Percentiles rank a stretch among this genome's conserved stretches.
phyloP scores from a whole-genome alignment of 2,797 vertebrate genomes.

The Astyanax mexicanus region DNA sequence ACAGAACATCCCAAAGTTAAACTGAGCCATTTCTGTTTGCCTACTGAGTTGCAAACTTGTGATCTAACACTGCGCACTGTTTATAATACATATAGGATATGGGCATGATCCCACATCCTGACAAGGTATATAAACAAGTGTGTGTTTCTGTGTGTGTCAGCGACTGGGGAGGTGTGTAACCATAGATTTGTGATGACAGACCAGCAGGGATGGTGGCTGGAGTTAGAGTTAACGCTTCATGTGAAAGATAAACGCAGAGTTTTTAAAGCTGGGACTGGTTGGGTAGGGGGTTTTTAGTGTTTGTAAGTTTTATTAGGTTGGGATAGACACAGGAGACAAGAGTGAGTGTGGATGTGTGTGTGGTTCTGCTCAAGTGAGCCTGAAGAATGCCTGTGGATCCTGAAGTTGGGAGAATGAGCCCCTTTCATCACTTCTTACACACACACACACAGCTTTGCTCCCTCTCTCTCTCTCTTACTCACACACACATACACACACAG shows the following conservation, averaged over 20 bases:
- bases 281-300: neutral
- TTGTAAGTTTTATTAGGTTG: slow-evolving; percentile 58
- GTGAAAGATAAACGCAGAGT: slow-evolving; percentile 67
- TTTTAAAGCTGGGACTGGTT: neutral
- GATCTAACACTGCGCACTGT: too few species aligned
- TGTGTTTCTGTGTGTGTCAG: slow-evolving; percentile 23
- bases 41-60: too few species aligned
- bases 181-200: slow-evolving; percentile 72
- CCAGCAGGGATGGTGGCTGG: slow-evolving; percentile 42
- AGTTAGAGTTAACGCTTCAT: slow-evolving; percentile 67
- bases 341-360: slow-evolving; percentile 41
- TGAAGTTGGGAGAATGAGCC: slow-evolving; percentile 64
- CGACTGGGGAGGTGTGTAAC: slow-evolving; percentile 63
- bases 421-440: slow-evolving; percentile 73
- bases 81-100: too few species aligned
- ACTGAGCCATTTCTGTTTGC: too few species aligned
- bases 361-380: slow-evolving; percentile 79
- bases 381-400: slow-evolving; percentile 78
- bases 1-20: too few species aligned
- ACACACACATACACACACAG: slow-evolving; percentile 47
- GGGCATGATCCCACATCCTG: neutral
- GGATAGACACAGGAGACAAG: slow-evolving; percentile 24
- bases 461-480: slow-evolving; percentile 3
- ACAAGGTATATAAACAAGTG: neutral
- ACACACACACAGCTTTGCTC: slow-evolving; percentile 29